Conservation (phyloP, 2,888 invertebrate genomes). For the Camptogramma bilineatum region DNA sequence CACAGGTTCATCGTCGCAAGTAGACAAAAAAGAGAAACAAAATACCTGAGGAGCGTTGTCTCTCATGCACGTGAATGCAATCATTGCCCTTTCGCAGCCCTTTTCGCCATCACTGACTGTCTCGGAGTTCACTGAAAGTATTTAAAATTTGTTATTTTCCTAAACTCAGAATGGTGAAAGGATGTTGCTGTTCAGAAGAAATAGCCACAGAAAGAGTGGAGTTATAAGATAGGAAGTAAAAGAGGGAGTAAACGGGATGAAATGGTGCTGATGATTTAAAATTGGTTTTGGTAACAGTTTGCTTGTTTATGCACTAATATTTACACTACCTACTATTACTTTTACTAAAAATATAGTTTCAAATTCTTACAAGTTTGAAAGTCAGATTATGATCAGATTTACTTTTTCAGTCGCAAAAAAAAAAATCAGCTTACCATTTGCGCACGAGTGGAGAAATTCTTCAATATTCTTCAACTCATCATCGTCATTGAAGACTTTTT, state of each 20-base stretch:
- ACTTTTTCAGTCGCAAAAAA: neutral
- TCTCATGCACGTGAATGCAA: slow-evolving; percentile 70
- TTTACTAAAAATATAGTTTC: too few relatives aligned
- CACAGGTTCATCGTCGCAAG: neutral
- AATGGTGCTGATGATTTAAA: too few relatives aligned
- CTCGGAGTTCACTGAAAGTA: slow-evolving; percentile 66
- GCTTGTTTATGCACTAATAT: too few relatives aligned
- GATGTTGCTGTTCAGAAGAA: too few relatives aligned
- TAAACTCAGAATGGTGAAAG: too few relatives aligned
- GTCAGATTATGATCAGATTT: too few relatives aligned
- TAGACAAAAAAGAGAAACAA: neutral
- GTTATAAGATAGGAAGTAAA: too few relatives aligned
- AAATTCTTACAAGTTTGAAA: too few relatives aligned
- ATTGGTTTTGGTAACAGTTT: too few relatives aligned
- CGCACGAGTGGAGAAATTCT: slow-evolving; percentile 70
- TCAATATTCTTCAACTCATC: slow-evolving; percentile 69
- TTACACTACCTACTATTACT: too few relatives aligned
- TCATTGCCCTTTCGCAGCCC: slow-evolving; percentile 73
- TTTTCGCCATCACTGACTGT: slow-evolving; percentile 69
- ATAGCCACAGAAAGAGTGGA: too few relatives aligned
- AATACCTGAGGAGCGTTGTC: slow-evolving; percentile 72
- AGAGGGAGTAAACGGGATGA: too few relatives aligned
- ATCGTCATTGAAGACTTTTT: slow-evolving; percentile 61
- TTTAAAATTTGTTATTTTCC: neutral
- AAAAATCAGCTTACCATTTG: slow-evolving; percentile 53